Base-by-base conservation (phyloP, 2,888 invertebrate genomes). In the Ceriagrion tenellum region DNA sequence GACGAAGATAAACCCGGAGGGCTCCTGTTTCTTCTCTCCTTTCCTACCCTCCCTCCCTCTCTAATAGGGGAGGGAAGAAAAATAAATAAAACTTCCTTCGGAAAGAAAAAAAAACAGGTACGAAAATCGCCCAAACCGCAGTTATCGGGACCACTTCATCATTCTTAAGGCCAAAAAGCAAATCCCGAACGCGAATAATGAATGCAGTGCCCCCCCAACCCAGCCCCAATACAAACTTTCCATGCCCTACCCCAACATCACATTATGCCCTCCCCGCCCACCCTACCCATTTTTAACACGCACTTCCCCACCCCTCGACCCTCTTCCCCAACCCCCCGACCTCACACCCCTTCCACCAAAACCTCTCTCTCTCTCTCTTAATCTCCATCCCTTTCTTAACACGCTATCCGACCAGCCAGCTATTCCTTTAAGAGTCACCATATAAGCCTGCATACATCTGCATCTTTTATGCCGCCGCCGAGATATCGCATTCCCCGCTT, bases 381-480 rank as follows among this genome's bases (percentile, higher is more conserved):
- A 91, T 91, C 91, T 91, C 63, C 91, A 59, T 63, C 35, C 56
- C 56, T 56, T 59, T 63, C 91, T 63, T 91, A 91, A 91, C 91
- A 91, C 91, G 91, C 91, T 91, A 91, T 91, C 91, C 91, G 47
- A 47, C 47, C 47, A 47, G 91, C 91, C 91, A 91, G 91, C 91
- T 91, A 91, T 91, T 91, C 91, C 91, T 91, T 91, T 91, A 91
- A 91, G 91, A 91, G 91, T 91, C 91, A 63, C 91, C 91, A 91
- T 91, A 91, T 91, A 91, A 91, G 91, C 91, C 91, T 91, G 91
- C 91, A 91, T 91, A 91, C 91, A 91, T 91, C 91, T 91, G 91
- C 91, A 91, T 91, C 91, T 91, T 91, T 91, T 91, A 91, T 91
- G 91, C 91, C 30, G 40, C 30, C 40, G 63, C 40, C 30, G 56